phyloP scores from a whole-genome alignment of 2,888 invertebrate genomes.

The Rugalucina vietnamica region DNA sequence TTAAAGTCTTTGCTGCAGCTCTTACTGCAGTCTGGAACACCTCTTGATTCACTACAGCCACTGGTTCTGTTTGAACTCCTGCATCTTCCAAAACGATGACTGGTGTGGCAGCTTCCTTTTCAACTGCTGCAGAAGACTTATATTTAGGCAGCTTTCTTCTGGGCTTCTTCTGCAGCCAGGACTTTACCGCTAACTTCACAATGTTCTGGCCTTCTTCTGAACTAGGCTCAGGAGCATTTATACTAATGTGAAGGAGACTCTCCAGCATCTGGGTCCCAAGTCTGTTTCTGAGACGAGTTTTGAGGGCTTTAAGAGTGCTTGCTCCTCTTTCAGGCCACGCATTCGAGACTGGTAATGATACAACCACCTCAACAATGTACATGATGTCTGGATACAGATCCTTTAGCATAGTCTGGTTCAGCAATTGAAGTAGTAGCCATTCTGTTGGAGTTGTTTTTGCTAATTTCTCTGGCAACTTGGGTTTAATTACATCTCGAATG shows the following conservation, averaged over 20 bases:
- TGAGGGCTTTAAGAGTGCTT: conserved; percentile 41
- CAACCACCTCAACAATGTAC: conserved; percentile 37
- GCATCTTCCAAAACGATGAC: background rate
- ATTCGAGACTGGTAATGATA: conserved; percentile 52
- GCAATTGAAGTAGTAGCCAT: conserved; percentile 17
- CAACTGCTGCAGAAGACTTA: background rate
- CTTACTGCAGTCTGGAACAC: background rate
- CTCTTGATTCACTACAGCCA: background rate
- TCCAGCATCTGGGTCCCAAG: conserved; percentile 36
- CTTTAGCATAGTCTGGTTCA: background rate
- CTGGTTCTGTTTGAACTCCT: background rate
- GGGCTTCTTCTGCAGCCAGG: conserved; percentile 4
- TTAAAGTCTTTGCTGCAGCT: background rate
- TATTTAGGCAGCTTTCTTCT: conserved; percentile 19
- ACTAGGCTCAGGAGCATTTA: conserved; percentile 35
- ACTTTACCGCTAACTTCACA: background rate
- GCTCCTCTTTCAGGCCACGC: conserved; percentile 63
- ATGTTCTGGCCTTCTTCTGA: background rate
- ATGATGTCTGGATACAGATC: conserved; percentile 14
- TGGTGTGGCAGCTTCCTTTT: background rate
- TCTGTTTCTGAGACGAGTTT: conserved; percentile 35
- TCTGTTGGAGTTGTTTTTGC: conserved; percentile 3
- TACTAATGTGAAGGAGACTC: conserved; percentile 23
- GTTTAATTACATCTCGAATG: conserved; percentile 3
- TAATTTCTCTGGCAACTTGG: conserved; percentile 13